A percentile compares a stretch with the other conserved stretches of the same genome.
phyloP scores from a whole-genome alignment of 2,888 invertebrate genomes.

The Matsumyia berberina region DNA sequence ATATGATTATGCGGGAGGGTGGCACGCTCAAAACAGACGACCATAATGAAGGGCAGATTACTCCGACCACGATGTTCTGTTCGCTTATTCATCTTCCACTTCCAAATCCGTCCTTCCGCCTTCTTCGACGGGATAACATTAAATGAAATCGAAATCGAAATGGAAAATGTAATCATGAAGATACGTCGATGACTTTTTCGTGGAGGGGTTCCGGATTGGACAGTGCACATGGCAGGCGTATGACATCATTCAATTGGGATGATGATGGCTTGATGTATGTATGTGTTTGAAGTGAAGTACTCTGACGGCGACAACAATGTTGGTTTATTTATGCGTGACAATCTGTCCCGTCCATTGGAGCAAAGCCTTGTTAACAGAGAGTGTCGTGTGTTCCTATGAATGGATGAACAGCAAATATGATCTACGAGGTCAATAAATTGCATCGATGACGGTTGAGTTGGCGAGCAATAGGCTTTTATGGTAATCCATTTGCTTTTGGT shows the following conservation, averaged over 20 bases:
- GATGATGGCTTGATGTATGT: neutral
- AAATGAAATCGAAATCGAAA: conserved; percentile 21
- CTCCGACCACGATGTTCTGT: neutral
- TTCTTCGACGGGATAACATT: neutral
- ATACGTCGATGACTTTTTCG: conserved; percentile 33
- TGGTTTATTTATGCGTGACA: conserved; percentile 27
- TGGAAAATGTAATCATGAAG: conserved; percentile 35
- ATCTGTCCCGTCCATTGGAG: conserved; percentile 11
- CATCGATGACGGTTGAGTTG: neutral
- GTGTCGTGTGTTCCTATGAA: neutral
- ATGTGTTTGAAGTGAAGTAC: neutral
- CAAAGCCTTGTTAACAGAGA: conserved; percentile 1
- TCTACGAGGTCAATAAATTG: conserved; percentile 37
- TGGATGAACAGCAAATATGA: neutral
- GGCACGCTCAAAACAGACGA: conserved; percentile 1
- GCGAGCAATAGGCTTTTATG: conserved; percentile 23
- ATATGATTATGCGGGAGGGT: conserved; percentile 14
- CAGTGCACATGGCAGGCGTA: neutral
- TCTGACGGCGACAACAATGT: neutral
- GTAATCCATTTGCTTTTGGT: conserved; percentile 31
- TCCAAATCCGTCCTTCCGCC: conserved; percentile 15
- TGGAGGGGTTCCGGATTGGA: conserved; percentile 5
- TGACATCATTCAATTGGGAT: conserved; percentile 22
- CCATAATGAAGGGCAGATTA: conserved; percentile 29
- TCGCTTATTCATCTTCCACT: conserved; percentile 29